Evolutionary conservation across 1,140 invertebrate genomes (phyloP), one percentile per base, ranked within the genome.

Genomic region (Globodera ellingtonae): DNA sequence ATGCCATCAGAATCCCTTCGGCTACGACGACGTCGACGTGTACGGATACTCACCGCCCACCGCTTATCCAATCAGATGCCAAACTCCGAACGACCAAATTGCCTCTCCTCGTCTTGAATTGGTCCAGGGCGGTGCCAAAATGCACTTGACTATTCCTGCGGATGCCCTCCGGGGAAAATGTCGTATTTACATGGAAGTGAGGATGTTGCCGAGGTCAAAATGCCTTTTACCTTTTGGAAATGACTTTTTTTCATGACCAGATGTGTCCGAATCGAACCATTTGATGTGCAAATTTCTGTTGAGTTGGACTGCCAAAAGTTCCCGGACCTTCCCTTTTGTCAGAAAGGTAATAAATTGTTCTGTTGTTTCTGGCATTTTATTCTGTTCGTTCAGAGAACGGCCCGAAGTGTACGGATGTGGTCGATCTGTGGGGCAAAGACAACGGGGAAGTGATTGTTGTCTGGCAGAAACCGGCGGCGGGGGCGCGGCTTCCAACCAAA

Each of bases 391-490:
- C 59, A 75, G 85, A 85, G 52, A 72, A 75, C 56, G 52, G 21
- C 3, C 84, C 84, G 13, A 72, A 86, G 59, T 85, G 84, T 52
- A 72, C 85, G 24, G 75, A 86, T 47, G 35, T 85, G 13, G 79
- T 86, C 5, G 84, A 85, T 59, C 52, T 85, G n/a, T 85, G 84
- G 84, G 85, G 84, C n/a, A 81, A 48, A n/a, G 69, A 84, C 48
- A 77, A 85, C 46, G 84, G 85, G 15, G 70, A 75, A 48, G 82
- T 75, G 24, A 82, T 70, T 8, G 72, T 86, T 13, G 81, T 84
- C 13, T 85, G 84, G 84, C 84, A 86, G 47, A 56, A 47, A 47
- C 81, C 82, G 67, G 71, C 79, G 44, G 81, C 84, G 56, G 13
- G 67, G 71, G 80, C 35, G 15, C 56, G 10, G 47, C 78, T 7